A percentile compares a stretch with the other conserved stretches of the same genome.
phyloP scores from a whole-genome alignment of 2,113 vertebrate genomes.

The Columbina picui region DNA sequence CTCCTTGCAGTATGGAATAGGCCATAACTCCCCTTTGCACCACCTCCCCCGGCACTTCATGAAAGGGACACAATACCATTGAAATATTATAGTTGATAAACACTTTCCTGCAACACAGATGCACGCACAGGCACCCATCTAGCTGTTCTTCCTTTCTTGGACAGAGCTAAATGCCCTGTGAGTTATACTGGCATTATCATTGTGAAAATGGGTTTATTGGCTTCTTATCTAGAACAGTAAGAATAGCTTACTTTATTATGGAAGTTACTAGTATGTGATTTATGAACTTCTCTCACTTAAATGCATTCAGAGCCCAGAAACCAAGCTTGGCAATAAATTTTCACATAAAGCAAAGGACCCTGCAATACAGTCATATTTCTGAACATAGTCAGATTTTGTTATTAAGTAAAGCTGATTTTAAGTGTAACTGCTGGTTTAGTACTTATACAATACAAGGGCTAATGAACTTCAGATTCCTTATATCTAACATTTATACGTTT shows the following conservation, averaged over 20 bases:
- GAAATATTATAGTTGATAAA: background rate
- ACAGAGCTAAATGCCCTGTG: background rate
- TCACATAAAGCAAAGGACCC: background rate
- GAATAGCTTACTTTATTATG: background rate
- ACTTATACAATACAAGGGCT: background rate
- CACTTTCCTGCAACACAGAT: background rate
- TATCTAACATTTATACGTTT: background rate
- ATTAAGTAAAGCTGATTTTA: background rate
- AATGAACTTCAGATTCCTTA: background rate
- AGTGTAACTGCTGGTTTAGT: background rate
- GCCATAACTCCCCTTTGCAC: background rate
- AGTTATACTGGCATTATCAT: background rate
- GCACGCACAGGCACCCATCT: background rate
- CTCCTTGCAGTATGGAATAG: background rate
- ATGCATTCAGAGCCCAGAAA: background rate
- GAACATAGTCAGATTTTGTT: background rate
- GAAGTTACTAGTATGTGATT: background rate
- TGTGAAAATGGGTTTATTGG: background rate
- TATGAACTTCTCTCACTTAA: background rate
- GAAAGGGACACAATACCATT: background rate
- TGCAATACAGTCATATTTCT: background rate
- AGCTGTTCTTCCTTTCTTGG: background rate
- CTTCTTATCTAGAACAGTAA: background rate
- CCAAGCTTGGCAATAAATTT: background rate
- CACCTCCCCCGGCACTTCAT: background rate